Base-by-base conservation (phyloP, 2,888 invertebrate species). In the Machimus rusticus region DNA sequence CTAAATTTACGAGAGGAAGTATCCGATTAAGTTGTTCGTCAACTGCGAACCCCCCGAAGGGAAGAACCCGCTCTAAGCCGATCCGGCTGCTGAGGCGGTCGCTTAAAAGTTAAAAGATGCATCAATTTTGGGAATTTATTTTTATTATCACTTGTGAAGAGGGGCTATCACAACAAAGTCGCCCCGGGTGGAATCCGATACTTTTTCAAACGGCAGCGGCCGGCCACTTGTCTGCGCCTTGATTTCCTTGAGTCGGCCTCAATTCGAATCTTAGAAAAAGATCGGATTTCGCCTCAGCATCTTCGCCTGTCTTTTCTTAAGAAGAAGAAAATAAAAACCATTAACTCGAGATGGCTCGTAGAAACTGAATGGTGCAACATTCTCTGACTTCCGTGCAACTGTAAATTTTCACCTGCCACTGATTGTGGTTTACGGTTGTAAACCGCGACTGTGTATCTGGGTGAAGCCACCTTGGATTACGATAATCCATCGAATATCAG, bases 361-460 rank as follows among this genome's bases (percentile, higher is more conserved):
- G 37, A 84, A 66, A 39, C 66, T 46, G 37, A 14, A 82, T 81
- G 31, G n/a, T 6, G 37, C 31, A 84, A 79, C 79, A 79, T 79
- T 51, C 55, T 55, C 66, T 37, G 66, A 34, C 82, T 66, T 37
- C 37, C 66, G 66, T 66, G 39, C 66, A 84, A 66, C 82, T 66
- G 82, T 84, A 84, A 84, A 84, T 46, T 84, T 84, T 66, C 82
- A 84, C 82, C 66, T 84, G 82, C 66, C 82, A 66, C 82, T 84
- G 82, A 66, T 66, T 84, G 82, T 66, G 82, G 82, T 84, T 84
- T 84, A 84, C 39, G 37, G 66, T 39, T 79, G 28, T 57, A 66
- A 28, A 43, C n/a, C 66, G n/a, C 66, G 39, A 57, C 57, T 34
- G 16, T n/a, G 66, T 74, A 85, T 85, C 85, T 85, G 31, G 85